Base-by-base conservation (phyloP, 2,888 invertebrate species). In the Diplolepis rosae region DNA sequence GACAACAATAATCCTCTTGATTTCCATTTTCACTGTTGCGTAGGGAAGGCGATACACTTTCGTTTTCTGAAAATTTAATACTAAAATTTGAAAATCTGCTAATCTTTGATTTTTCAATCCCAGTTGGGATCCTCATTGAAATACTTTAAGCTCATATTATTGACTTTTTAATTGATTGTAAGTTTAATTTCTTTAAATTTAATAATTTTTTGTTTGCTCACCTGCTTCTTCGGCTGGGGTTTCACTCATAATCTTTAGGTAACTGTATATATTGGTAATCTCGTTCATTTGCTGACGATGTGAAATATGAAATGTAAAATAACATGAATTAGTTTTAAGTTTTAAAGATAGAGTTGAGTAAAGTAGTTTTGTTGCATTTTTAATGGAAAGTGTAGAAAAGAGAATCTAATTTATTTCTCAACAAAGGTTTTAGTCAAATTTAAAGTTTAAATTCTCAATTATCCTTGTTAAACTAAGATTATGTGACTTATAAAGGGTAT, bases 261-360 rank as follows among this genome's bases (percentile, higher is more conserved):
- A 95, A 82, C 95, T 94, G 87, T 96, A 96, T 93, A 95, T 95
- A 85, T 93, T 95, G 66, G 95, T 94, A 85, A 96, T 94, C 88
- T 95, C 95, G 87, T 95, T 95, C 91, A 96, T 95, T 93, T 95
- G 94, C 94, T 94, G 90, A 65, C 18, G 6, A 18, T 7, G 7
- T 1, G 7, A 18, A 48, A 6, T 39, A 18, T 78, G 78, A 84
- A 80, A 84, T 84, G 86, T 82, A 82, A 79, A 85, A 84, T 11
- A 77, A 80, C 80, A 83, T 72, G 66, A 76, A 70, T 81, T 79
- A 84, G 72, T 71, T 76, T 30, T 4, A 35, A n/a, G 6, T n/a
- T 56, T 32, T 24, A 24, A 24, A 0, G 1, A 61, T 35, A 22
- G 24, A 24, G 13, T 11, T 24, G 3, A 2, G 27, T 24, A 6